These are phyloP conservation scores for Acleris literana DNA, from an alignment of 2,888 invertebrate genomes.

Conservation along the genomic window DNA sequence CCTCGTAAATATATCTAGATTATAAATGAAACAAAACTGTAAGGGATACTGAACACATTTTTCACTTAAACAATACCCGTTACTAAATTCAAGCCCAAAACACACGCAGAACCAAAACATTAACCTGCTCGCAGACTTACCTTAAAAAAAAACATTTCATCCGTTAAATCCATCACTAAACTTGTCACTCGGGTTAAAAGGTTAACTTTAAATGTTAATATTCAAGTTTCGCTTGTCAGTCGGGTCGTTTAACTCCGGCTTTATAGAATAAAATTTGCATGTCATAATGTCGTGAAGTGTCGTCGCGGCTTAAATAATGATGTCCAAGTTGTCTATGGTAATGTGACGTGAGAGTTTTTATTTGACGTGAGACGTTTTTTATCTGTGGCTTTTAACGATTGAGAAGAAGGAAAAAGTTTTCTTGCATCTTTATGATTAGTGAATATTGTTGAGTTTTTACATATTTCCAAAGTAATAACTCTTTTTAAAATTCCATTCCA, in stretches of 20 bases:
- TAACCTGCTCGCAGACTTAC: not conserved
- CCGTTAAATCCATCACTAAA: conserved; percentile 19
- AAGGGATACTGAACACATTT: too few relatives aligned
- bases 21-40: too few relatives aligned
- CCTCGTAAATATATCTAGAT: too few relatives aligned
- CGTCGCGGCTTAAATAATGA: conserved; percentile 47
- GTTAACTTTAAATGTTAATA: conserved; percentile 21
- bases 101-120: conserved; percentile 16
- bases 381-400: not conserved
- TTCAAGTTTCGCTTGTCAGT: conserved; percentile 28
- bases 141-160: not conserved
- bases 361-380: not conserved
- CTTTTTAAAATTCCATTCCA: too few relatives aligned
- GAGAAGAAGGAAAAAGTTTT: too few relatives aligned
- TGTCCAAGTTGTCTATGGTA: conserved; percentile 37
- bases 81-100: not conserved
- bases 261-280: conserved; percentile 45
- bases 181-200: conserved; percentile 31
- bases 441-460: too few relatives aligned
- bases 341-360: conserved; percentile 2
- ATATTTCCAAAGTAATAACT: too few relatives aligned
- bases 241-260: conserved; percentile 30
- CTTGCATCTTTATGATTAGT: too few relatives aligned
- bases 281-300: conserved; percentile 48
- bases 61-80: not conserved